These are phyloP conservation scores for Unio pictorum DNA, from an alignment of 2,888 invertebrate genomes.

Conservation along the genomic window DNA sequence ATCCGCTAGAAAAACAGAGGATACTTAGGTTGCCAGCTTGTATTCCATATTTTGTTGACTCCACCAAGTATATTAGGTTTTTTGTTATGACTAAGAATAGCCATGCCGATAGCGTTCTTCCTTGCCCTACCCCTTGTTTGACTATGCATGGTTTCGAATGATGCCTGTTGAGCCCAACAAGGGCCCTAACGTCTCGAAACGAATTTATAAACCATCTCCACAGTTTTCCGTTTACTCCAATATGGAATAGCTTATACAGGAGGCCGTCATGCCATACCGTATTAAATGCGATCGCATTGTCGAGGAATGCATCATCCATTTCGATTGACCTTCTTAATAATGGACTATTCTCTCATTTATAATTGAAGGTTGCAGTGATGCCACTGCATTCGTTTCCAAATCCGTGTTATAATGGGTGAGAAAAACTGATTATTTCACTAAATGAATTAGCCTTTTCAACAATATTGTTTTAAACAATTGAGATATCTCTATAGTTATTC, in stretches of 20 bases:
- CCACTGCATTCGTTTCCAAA: background rate
- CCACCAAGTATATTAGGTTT: background rate
- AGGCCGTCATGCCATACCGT: background rate
- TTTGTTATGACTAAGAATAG: background rate
- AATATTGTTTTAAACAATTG: no score
- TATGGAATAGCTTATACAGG: background rate
- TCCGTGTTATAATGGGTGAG: no score
- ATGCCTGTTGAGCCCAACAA: no score
- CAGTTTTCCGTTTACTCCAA: background rate
- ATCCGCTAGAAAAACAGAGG: background rate
- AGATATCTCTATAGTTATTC: no score
- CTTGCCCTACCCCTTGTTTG: background rate
- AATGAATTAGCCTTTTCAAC: no score
- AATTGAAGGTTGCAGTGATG: background rate
- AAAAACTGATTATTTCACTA: no score
- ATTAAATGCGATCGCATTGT: constrained; percentile 1
- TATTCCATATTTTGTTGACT: background rate
- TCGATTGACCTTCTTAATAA: no score
- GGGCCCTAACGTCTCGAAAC: no score
- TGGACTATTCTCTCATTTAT: background rate
- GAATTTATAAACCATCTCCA: background rate
- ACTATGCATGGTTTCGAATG: background rate
- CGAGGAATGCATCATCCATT: background rate
- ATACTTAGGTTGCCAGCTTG: background rate
- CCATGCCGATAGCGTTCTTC: background rate